phyloP scores from a whole-genome alignment of 2,113 vertebrate genomes.

The Sapayoa aenigma region DNA sequence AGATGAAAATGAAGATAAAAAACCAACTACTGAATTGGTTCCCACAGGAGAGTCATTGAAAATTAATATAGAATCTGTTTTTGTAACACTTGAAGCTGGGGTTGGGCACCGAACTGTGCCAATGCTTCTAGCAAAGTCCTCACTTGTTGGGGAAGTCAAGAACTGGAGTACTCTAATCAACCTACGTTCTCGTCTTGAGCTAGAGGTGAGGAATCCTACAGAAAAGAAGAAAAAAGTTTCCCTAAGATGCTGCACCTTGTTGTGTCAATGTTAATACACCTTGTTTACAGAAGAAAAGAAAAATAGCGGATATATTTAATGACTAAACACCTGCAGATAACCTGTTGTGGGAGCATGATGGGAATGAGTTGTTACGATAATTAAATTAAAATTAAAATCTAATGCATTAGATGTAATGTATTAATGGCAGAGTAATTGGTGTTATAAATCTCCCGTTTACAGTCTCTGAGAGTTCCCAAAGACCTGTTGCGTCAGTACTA shows the following conservation, averaged over 20 bases:
- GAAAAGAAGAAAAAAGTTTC: neutral
- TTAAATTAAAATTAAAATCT: neutral
- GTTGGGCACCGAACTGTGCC: conserved; percentile 93
- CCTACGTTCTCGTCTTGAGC: conserved; percentile 81
- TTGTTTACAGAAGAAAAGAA: neutral
- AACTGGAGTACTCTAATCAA: conserved; percentile 95
- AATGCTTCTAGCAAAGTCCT: conserved; percentile 95
- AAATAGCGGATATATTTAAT: neutral
- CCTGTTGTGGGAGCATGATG: neutral
- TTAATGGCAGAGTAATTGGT: neutral
- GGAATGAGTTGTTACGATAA: neutral
- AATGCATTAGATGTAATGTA: neutral
- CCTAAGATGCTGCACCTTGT: neutral
- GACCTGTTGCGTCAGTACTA: neutral
- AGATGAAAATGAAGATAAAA: conserved; percentile 66
- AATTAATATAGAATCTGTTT: conserved; percentile 85
- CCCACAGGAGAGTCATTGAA: conserved; percentile 85
- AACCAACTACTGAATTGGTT: conserved; percentile 72
- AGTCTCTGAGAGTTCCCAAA: neutral
- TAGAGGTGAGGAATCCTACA: conserved; percentile 80
- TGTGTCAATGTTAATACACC: neutral
- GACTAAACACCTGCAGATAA: neutral
- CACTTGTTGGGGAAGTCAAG: conserved; percentile 85
- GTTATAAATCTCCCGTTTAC: neutral
- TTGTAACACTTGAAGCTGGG: conserved; percentile 93